A percentile compares a stretch with the other conserved stretches of the same genome.
phyloP scores from a whole-genome alignment of 2,113 vertebrate species.

The Prionailurus bengalensis region DNA sequence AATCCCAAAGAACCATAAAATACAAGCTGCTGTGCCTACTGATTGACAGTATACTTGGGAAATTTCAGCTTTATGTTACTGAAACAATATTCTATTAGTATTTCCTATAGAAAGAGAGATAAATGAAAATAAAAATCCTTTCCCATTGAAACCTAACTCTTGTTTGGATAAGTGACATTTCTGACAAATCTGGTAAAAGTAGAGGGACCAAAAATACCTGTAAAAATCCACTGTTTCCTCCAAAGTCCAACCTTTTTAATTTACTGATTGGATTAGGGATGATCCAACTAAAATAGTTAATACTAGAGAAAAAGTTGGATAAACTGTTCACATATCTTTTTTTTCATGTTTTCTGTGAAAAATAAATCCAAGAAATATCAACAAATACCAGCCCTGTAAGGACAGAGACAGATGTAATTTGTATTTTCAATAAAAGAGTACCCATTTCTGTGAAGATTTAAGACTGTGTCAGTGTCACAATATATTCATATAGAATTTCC shows the following conservation, averaged over 20 bases:
- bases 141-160: neutral
- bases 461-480: neutral
- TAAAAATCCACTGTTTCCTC: neutral
- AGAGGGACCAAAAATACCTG: neutral
- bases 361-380: neutral
- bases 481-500: neutral
- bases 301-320: neutral
- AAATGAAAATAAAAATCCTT: slow-evolving; percentile 16
- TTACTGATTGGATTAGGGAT: neutral
- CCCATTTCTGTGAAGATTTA: neutral
- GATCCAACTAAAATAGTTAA: neutral
- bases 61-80: neutral
- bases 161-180: neutral
- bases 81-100: neutral
- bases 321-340: neutral
- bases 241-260: neutral
- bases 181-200: neutral
- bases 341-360: neutral
- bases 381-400: neutral
- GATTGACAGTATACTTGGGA: neutral
- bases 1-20: neutral
- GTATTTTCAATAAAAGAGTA: neutral
- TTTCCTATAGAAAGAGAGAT: neutral
- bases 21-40: neutral
- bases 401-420: neutral